These are phyloP conservation scores for Dynastes maya DNA, from an alignment of 2,888 invertebrate genomes.

Conservation along the genomic window DNA sequence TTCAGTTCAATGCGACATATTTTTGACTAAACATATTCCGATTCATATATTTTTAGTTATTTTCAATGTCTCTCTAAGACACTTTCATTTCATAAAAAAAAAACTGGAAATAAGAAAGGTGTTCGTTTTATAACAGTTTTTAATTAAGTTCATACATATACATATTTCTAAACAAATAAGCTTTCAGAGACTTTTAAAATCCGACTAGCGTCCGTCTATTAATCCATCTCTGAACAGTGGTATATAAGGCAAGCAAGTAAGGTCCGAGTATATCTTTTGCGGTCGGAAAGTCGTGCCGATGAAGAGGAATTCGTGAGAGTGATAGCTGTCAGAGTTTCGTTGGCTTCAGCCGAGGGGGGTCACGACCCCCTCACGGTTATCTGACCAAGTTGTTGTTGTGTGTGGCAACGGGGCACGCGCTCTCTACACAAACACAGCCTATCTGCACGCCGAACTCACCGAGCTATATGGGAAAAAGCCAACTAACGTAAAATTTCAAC, in stretches of 20 bases:
- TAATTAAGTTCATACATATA: not conserved
- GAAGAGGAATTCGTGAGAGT: conserved; percentile 58
- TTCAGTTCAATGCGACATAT: too few species aligned
- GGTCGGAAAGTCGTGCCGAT: conserved; percentile 45
- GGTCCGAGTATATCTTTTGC: conserved; percentile 36
- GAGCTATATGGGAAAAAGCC: conserved; percentile 44
- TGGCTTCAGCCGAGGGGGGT: conserved; percentile 56
- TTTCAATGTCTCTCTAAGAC: too few species aligned
- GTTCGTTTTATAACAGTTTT: not conserved
- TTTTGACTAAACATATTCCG: too few species aligned
- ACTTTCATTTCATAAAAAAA: too few species aligned
- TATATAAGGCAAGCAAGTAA: conserved; percentile 4
- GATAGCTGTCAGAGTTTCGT: conserved; percentile 61
- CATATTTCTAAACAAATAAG: not conserved
- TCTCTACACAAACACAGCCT: conserved; percentile 45
- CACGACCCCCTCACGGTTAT: conserved; percentile 57
- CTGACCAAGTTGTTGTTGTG: conserved; percentile 53
- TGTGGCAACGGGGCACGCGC: conserved; percentile 56
- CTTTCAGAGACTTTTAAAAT: not conserved
- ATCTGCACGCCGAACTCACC: conserved; percentile 16
- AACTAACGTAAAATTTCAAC: conserved; percentile 44
- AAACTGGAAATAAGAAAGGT: too few species aligned
- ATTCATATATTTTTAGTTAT: too few species aligned
- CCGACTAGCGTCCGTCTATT: conserved; percentile 9
- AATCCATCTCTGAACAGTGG: conserved; percentile 18